These are phyloP conservation scores for Heliconius cydno DNA, from an alignment of 2,888 invertebrate species.

Conservation along the genomic window DNA sequence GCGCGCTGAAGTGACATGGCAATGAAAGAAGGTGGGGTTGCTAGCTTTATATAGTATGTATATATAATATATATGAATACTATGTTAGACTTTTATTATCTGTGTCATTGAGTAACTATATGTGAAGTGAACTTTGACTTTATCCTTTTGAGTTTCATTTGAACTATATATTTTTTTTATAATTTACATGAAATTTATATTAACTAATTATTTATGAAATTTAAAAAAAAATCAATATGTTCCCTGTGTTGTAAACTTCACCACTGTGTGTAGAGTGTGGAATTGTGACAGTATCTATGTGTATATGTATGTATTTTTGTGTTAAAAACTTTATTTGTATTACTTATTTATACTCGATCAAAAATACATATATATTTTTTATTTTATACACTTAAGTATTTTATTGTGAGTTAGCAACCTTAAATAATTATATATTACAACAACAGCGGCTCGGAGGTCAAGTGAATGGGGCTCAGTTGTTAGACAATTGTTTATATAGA, in stretches of 20 bases:
- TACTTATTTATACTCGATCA: too few relatives aligned
- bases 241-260: too few relatives aligned
- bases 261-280: too few relatives aligned
- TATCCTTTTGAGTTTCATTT: neutral
- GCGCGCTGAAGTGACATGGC: constrained; percentile 76
- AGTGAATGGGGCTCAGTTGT: constrained; percentile 17
- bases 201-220: too few relatives aligned
- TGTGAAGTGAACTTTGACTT: neutral
- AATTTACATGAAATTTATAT: too few relatives aligned
- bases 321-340: too few relatives aligned
- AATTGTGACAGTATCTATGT: too few relatives aligned
- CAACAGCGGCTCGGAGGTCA: neutral
- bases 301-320: too few relatives aligned
- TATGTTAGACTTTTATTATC: neutral
- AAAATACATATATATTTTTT: neutral
- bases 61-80: neutral
- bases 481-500: neutral
- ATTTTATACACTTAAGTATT: neutral
- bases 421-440: neutral
- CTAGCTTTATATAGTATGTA: neutral
- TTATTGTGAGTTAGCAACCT: neutral
- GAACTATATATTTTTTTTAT: too few relatives aligned
- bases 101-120: neutral
- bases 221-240: too few relatives aligned
- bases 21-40: neutral